Base-by-base conservation (phyloP, 2,888 invertebrate species). In the Boloria selene region DNA sequence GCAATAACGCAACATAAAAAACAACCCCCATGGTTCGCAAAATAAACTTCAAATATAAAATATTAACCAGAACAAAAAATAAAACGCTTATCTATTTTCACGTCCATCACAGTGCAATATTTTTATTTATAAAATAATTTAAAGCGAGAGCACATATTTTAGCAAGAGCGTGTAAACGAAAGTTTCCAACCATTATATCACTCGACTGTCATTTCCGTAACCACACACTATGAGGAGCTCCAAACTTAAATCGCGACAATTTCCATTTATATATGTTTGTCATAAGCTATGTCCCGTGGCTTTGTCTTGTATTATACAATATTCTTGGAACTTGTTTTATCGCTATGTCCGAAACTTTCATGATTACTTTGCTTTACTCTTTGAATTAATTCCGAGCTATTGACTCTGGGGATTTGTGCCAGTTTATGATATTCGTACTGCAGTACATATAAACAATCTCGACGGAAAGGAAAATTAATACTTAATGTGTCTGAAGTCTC, bases 221-320 rank as follows among this genome's bases (percentile, higher is more conserved):
- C 76, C 77, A 76, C 74, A 74, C 78, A 77, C 76, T 79, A 79
- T 76, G 78, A 79, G 77, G 73, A 78, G 75, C 79, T 75, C 73
- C 76, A 77, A 85, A 85, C 83, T 87, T 83, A 83, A 81, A 86
- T 86, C 79, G 84, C 80, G 79, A 86, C 88, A 84, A 88, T 88
- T 87, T 87, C 83, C 87, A 87, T 88, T 87, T 87, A 86, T 85
- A 86, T 85, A 88, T 83, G 80, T 77, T 81, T 77, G 80, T 84
- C 86, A 84, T 84, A 84, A 86, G 81, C 82, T 79, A 73, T 77
- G 81, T 82, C 77, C 81, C 79, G 80, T 72, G 77, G 79, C 78
- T 81, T 83, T 84, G 83, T 86, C 80, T 84, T 73, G 72, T 71
- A 72, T 75, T 72, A 71, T 62, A 71, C 67, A 66, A 68, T 71